Evolutionary conservation across 35 echinoderm and acorn worm genomes (phyloP), one percentile per base, ranked within the genome.

Genomic region (Ptychodera flava): DNA sequence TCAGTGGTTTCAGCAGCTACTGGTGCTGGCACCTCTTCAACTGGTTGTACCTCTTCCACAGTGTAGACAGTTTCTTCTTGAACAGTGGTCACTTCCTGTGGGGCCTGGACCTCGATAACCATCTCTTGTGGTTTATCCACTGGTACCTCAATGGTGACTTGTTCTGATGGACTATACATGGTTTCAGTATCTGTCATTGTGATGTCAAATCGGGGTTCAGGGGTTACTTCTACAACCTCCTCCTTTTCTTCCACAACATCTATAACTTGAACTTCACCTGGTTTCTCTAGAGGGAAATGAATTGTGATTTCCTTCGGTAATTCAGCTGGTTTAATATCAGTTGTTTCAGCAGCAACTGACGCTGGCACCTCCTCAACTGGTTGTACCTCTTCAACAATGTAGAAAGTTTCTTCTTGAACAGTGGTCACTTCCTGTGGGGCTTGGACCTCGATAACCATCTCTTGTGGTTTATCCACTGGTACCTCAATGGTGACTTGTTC

Each of bases 391-490:
- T 94, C 93, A 45, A 91, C 86, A 78, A 93, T 82, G 1, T 77
- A 45, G 35, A 87, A 32, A 33, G 93, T 95, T 31, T 89, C 85
- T 14, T 79, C 83, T 33, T 88, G 53, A 14, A 38, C 6, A 12
- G 45, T 80, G 34, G 86, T 89, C 52, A 85, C 84, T 32, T 90
- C 80, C 30, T 78, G 53, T 2, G 88, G 28, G 16, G 92, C 90
- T 33, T 92, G 84, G 15, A 92, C 90, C 76, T 95, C 90, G 1
- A 87, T 92, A 15, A 89, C 93, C 16, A 92, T 85, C 34, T 95
- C 93, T 1, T 90, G 88, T 27, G 90, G 89, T 38, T 84, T 35
- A n/a, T 91, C 93, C 83, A 92, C 90, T 95, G 85, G 1, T 16
- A 31, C 82, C 37, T 83, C 82, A 64, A 64, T 12, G 1, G 35